Percentiles rank a stretch among this genome's conserved stretches.
Evolutionary conservation across 2,888 invertebrate genomes (phyloP).

Genomic region (Archips crataeganus): DNA sequence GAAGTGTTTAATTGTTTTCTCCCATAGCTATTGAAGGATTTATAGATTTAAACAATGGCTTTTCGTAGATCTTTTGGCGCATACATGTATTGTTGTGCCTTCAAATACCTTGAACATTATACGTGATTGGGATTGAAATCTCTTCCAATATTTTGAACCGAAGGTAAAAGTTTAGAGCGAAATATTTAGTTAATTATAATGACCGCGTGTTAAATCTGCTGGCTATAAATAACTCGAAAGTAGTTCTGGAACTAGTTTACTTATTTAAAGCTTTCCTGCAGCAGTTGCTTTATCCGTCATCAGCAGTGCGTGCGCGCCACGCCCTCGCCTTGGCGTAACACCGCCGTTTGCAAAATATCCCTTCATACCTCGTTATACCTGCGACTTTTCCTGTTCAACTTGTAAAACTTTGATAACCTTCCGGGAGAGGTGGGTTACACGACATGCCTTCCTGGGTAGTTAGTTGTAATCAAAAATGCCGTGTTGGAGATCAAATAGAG

Average conservation of each 20-base stretch:
- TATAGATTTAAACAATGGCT: slow-evolving; percentile 33
- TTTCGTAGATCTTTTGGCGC: slow-evolving; percentile 17
- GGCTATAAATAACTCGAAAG: slow-evolving; percentile 40
- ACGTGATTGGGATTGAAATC: slow-evolving; percentile 11
- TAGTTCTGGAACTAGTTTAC: slow-evolving; percentile 45
- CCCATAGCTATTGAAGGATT: slow-evolving; percentile 37
- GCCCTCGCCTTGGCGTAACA: slow-evolving; percentile 45
- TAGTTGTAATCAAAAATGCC: not conserved
- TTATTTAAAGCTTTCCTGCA: slow-evolving; percentile 49
- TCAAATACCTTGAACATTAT: slow-evolving; percentile 1
- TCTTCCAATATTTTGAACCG: not conserved
- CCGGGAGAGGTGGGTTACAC: not conserved
- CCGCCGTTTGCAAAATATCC: slow-evolving; percentile 34
- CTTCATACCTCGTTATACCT: slow-evolving; percentile 23
- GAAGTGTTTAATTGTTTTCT: slow-evolving; percentile 42
- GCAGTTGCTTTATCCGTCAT: slow-evolving; percentile 55
- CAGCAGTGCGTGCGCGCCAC: slow-evolving; percentile 58
- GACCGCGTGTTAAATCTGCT: slow-evolving; percentile 9
- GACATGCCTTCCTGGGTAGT: not conserved
- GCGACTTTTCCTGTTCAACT: not conserved
- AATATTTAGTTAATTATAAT: slow-evolving; percentile 28
- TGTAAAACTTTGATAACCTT: not conserved
- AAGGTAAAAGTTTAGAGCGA: not conserved
- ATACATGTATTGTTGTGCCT: not conserved
- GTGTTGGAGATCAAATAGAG: not conserved